Evolutionary conservation across 2,888 invertebrate species (phyloP).

Genomic region (Lysandra coridon): DNA sequence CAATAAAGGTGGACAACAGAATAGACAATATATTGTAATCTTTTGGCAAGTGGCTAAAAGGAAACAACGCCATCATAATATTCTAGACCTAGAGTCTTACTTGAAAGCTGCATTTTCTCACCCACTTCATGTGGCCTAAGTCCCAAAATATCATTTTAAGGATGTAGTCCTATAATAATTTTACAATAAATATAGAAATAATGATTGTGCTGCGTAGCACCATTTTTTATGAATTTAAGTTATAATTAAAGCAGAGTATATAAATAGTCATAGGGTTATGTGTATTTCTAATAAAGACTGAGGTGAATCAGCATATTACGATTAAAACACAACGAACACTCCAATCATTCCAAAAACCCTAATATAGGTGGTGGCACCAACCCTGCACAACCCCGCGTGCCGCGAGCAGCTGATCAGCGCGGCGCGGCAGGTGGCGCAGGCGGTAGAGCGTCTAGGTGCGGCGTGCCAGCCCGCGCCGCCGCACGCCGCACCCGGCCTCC

Average conservation of each 20-base stretch:
- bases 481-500: constrained; percentile 83
- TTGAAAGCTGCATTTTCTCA: background rate
- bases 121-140: background rate
- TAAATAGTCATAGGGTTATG: too few species aligned
- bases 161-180: background rate
- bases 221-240: too few species aligned
- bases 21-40: too few species aligned
- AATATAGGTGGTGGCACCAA: constrained; percentile 88
- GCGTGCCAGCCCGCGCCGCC: constrained; percentile 81
- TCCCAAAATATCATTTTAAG: background rate
- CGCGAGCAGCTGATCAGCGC: constrained; percentile 96
- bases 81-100: background rate
- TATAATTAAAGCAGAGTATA: too few species aligned
- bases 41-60: too few species aligned
- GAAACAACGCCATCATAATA: too few species aligned
- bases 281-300: too few species aligned
- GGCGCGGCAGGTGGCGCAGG: constrained; percentile 94
- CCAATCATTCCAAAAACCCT: background rate
- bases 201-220: too few species aligned
- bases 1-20: background rate
- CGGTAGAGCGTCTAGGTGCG: constrained; percentile 93
- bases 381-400: constrained; percentile 89
- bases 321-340: too few species aligned
- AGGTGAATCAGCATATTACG: too few species aligned
- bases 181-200: too few species aligned